These are phyloP conservation scores for Psammodynastes pulverulentus DNA, from an alignment of 2,113 vertebrate species.

Conservation along the genomic window DNA sequence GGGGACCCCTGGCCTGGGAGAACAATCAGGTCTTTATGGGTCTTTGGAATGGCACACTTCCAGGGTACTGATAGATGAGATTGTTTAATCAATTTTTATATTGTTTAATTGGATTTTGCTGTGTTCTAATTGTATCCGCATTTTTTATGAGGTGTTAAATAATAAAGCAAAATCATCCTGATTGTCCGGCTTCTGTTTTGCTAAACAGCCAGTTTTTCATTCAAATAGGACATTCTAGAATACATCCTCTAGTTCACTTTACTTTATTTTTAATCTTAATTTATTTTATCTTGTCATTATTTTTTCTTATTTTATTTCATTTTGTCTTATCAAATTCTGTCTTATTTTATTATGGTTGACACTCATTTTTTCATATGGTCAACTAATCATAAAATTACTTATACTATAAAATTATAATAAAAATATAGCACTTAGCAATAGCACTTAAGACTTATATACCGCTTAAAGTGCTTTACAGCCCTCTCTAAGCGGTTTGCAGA, in stretches of 20 bases:
- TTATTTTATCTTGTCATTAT: not conserved
- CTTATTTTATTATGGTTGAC: not conserved
- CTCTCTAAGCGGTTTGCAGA: too few relatives aligned
- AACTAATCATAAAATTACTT: not conserved
- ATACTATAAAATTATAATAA: slow-evolving; percentile 1
- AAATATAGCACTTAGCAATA: too few relatives aligned
- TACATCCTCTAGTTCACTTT: not conserved
- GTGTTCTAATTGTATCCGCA: not conserved
- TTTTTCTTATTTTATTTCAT: not conserved
- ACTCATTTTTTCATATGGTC: not conserved
- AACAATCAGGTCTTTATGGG: not conserved
- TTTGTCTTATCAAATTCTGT: not conserved
- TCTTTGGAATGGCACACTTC: not conserved
- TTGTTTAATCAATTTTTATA: not conserved
- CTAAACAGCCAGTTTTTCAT: not conserved
- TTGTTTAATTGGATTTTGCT: not conserved
- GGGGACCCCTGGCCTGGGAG: too few relatives aligned
- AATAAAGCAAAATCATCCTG: not conserved
- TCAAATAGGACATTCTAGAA: not conserved
- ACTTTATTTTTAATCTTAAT: not conserved
- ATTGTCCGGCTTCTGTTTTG: not conserved
- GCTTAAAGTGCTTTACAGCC: too few relatives aligned
- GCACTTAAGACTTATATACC: too few relatives aligned
- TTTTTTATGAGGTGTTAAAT: not conserved
- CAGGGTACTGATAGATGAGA: not conserved